Conservation (phyloP, 2,113 vertebrate species). For the Nycticryphes semicollaris region DNA sequence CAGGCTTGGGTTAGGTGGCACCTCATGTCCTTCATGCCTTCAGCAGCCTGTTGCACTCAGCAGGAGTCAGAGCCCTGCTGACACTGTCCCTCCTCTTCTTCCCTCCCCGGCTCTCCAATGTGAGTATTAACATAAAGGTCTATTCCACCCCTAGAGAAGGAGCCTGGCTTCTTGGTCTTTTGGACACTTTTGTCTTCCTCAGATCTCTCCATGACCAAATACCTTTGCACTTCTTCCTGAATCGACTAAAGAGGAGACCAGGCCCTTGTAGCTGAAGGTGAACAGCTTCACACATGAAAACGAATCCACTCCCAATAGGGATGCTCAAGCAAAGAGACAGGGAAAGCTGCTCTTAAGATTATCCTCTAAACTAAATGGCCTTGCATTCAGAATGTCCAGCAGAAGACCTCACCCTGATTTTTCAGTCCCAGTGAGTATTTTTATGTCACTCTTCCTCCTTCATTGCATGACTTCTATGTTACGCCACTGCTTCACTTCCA, state of each 20-base stretch:
- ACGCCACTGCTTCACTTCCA: neutral
- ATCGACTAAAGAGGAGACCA: neutral
- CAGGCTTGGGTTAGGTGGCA: neutral
- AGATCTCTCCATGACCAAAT: neutral
- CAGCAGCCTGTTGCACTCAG: neutral
- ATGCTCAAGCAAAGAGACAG: neutral
- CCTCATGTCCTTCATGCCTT: neutral
- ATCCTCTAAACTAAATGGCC: neutral
- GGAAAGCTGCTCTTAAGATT: neutral
- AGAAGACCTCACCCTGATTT: neutral
- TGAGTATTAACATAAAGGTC: neutral
- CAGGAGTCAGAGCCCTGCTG: neutral
- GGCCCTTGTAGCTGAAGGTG: neutral
- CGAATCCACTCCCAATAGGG: rapidly evolving
- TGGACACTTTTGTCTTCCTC: neutral
- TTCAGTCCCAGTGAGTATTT: neutral
- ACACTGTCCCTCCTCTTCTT: neutral
- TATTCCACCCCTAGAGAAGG: neutral
- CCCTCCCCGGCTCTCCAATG: neutral
- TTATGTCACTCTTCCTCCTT: neutral
- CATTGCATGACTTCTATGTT: neutral
- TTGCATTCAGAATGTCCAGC: neutral
- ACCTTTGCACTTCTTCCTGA: neutral
- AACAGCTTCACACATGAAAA: neutral
- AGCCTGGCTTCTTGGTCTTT: neutral